Evolutionary conservation across 2,888 invertebrate species (phyloP), one percentile per base, ranked within the genome.

Genomic region (Morpho achilles): DNA sequence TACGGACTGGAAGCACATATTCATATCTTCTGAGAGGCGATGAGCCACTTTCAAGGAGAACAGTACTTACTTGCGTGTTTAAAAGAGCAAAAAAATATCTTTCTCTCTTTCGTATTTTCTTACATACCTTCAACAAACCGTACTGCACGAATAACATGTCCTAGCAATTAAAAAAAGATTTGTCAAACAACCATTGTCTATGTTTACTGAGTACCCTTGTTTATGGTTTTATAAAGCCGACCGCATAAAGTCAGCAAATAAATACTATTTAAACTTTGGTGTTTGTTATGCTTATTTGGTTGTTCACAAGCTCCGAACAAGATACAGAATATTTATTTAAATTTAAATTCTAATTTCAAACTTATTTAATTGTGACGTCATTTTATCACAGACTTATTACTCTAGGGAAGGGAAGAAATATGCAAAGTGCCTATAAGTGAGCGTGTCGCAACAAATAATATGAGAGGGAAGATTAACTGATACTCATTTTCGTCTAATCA

Each of bases 161-260:
- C 7, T 16, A 49, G 54, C 52, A 62, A 62, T 62, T 62, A 62
- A 62, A 62, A 62, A 58, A 58, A 23, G 55, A 49, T 48, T 48
- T 40, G 52, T 50, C 60, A 60, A 62, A 58, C 58, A 55, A 9
- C 39, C 45, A 40, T 53, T 48, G 49, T 54, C 53, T 43, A 44
- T 45, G 50, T 56, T 53, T 52, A 41, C 42, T 45, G 9, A 9
- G 50, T 16, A n/a, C 44, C 39, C 56, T 61, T 58, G 53, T 44
- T 49, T 49, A 47, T 41, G 53, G 53, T 53, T 41, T 40, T 41
- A 46, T 47, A 47, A 47, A 47, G 47, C 41, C 41, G 41, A 22
- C 53, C 9, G 46, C 41, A n/a, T n/a, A 9, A n/a, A 9, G 9
- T 23, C 46, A 9, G 46, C 40, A 41, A 47, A 41, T 53, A 47